Evolutionary conservation across 1,140 invertebrate species (phyloP).

Genomic region (fruit fly (Drosophila melanogaster)): Release_6_plus_ISO1_MT NT_037436.4:22137501-22138000

Average conservation of each 20-base stretch:
- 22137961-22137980: constrained; percentile 28
- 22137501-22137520: too few species aligned
- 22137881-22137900: constrained; percentile 22
- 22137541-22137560: too few species aligned
- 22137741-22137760: constrained; percentile 25
- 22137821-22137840: constrained; percentile 53
- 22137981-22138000: constrained; percentile 27
- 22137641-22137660: constrained; percentile 1
- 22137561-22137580: too few species aligned
- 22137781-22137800: constrained; percentile 40
- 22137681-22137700: constrained; percentile 11
- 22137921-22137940: constrained; percentile 5
- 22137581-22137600: neutral
- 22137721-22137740: constrained; percentile 52
- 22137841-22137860: constrained; percentile 56
- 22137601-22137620: neutral
- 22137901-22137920: constrained; percentile 13
- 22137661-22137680: constrained; percentile 2
- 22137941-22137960: constrained; percentile 55
- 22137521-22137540: too few species aligned
- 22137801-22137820: constrained; percentile 17
- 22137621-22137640: neutral
- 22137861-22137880: constrained; percentile 61
- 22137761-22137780: constrained; percentile 44
- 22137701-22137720: constrained; percentile 44